Evolutionary conservation across 2,888 invertebrate species (phyloP), one percentile per base, ranked within the genome.

Genomic region (Synanthedon formicaeformis): DNA sequence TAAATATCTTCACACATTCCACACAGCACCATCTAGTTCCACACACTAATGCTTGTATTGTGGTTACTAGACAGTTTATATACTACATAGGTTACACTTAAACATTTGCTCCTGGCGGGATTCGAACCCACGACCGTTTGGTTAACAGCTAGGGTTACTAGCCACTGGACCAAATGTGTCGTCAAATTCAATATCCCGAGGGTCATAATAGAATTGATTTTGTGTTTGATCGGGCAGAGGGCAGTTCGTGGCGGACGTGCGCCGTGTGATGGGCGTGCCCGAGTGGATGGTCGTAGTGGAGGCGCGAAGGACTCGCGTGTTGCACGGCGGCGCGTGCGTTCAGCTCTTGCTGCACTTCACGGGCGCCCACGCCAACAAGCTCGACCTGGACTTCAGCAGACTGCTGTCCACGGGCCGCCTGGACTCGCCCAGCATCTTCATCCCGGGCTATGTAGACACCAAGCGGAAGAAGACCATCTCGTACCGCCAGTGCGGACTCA

Each of bases 211-310:
- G 27, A 6, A 4, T 5, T 27, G 27, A 6, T 27, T n/a, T n/a
- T n/a, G n/a, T n/a, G n/a, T n/a, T n/a, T 27, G 4, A 27, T 27
- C 27, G 34, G 34, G 1, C 68, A 96, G 96, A 1, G 92, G 94
- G 0, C 93, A 93, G 78, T 97, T 97, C 81, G 90, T 97, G 61
- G 92, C 92, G 55, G 95, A 96, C 60, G 86, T 96, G 8, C 90
- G 96, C 41, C 87, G 89, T 52, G 92, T 96, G 34, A 90, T 97
- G 92, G 96, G 95, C 34, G 92, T 94, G 53, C 96, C 96, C 0
- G 93, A 93, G 71, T 97, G 97, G 97, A 94, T 96, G 92, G 73
- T 97, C 60, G 92, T 93, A 14, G 92, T 95, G 53, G 96, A 96
- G 83, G 91, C 92, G 41, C 89, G 96, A 5, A 92, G 92, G 73